Percentiles rank a stretch among this genome's conserved stretches.
Evolutionary conservation across 2,888 invertebrate species (phyloP).

Genomic region (Drosophila phalerata): DNA sequence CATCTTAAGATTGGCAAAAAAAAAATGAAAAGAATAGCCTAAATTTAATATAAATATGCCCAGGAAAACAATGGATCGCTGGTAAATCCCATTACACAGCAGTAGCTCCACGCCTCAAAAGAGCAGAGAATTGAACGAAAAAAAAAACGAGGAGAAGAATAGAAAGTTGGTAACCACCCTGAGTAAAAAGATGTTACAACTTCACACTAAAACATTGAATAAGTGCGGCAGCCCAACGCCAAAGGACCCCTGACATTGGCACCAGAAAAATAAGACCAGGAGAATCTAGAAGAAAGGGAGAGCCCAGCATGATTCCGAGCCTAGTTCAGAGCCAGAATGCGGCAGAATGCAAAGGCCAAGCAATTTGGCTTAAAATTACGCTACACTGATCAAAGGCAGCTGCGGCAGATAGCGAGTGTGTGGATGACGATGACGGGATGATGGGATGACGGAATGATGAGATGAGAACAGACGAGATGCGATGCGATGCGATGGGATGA

Average conservation of each 20-base stretch:
- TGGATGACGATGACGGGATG: conserved; percentile 52
- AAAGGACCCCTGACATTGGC: conserved; percentile 72
- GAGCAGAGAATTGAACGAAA: conserved; percentile 47
- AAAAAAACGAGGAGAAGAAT: not conserved
- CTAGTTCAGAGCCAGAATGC: conserved; percentile 29
- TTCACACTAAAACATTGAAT: conserved; percentile 82
- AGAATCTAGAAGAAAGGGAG: conserved; percentile 7
- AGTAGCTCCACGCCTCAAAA: conserved; percentile 78
- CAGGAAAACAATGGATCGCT: conserved; percentile 48
- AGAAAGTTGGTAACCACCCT: conserved; percentile 29
- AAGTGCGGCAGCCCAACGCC: conserved; percentile 73
- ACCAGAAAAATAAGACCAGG: conserved; percentile 29
- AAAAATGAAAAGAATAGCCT: conserved; percentile 8
- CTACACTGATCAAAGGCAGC: conserved; percentile 82
- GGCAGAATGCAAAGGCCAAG: conserved; percentile 55
- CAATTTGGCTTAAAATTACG: conserved; percentile 84
- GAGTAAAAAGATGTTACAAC: conserved; percentile 71
- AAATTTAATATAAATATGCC: conserved; percentile 33
- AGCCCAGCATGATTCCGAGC: conserved; percentile 39
- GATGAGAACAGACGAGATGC: not conserved
- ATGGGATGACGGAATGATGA: conserved; percentile 42
- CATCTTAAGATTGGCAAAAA: not conserved
- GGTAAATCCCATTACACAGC: conserved; percentile 75
- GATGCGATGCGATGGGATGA: conserved; percentile 9
- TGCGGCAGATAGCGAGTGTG: conserved; percentile 61